phyloP scores from a whole-genome alignment of 92 coral and sea anemone genomes.

The Zoanthus sansibaricus region DNA sequence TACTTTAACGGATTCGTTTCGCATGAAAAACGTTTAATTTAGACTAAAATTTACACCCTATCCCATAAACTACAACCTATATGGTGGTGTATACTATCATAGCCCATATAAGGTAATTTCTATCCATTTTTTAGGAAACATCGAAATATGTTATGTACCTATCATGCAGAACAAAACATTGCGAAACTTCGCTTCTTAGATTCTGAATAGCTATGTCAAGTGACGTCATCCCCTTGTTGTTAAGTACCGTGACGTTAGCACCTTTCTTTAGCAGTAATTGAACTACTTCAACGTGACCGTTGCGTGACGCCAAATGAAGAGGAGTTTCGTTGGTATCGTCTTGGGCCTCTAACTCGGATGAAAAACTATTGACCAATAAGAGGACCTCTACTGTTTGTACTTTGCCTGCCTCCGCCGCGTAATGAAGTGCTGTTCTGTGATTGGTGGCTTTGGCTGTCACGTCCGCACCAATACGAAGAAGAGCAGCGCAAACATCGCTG shows the following conservation, averaged over 20 bases:
- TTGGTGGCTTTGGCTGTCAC: slow-evolving; percentile 69
- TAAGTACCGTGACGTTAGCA: slow-evolving; percentile 61
- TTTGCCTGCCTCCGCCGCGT: slow-evolving; percentile 79
- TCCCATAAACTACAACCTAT: no score
- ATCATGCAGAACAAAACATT: slow-evolving; percentile 34
- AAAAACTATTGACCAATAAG: slow-evolving; percentile 22
- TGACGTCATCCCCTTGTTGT: slow-evolving; percentile 53
- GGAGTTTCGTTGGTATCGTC: slow-evolving; percentile 74
- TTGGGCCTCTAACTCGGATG: slow-evolving; percentile 52
- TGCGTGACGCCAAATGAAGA: slow-evolving; percentile 71
- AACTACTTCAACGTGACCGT: slow-evolving; percentile 63
- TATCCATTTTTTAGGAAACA: neutral
- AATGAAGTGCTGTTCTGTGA: slow-evolving; percentile 81
- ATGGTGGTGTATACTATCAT: no score
- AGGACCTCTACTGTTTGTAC: slow-evolving; percentile 50
- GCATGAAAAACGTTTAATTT: no score
- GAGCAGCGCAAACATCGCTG: slow-evolving; percentile 67
- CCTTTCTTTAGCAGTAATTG: slow-evolving; percentile 56
- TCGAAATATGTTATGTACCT: neutral
- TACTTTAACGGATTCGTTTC: no score
- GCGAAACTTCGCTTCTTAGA: slow-evolving; percentile 42
- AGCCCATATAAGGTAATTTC: no score
- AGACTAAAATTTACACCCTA: no score
- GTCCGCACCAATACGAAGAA: slow-evolving; percentile 72
- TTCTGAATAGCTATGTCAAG: slow-evolving; percentile 61